Conservation (phyloP, 2,888 invertebrate species). For the Ernsta delagoae region DNA sequence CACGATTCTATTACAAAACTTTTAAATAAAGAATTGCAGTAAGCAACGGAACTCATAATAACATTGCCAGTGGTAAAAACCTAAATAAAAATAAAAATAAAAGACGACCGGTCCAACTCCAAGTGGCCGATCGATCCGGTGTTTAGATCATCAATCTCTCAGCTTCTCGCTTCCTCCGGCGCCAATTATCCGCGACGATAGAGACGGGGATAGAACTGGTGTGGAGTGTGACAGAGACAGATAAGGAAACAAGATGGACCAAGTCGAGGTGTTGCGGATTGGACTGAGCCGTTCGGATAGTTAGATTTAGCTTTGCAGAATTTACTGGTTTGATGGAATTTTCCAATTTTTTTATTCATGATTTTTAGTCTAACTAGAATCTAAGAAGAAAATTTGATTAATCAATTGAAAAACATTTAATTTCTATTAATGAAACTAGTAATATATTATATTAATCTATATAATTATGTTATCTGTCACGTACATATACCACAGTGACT, state of each 20-base stretch:
- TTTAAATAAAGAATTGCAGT: constrained; percentile 29
- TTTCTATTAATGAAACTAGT: no score
- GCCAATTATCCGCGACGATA: constrained; percentile 60
- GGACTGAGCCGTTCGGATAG: constrained; percentile 48
- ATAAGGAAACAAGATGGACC: constrained; percentile 36
- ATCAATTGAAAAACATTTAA: neutral
- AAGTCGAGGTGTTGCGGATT: constrained; percentile 50
- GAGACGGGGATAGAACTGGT: constrained; percentile 46
- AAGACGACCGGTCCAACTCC: constrained; percentile 21
- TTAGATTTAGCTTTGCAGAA: constrained; percentile 15
- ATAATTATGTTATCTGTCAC: no score
- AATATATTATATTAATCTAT: no score
- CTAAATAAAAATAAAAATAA: constrained; percentile 36
- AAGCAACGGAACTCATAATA: constrained; percentile 38
- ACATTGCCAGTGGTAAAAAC: constrained; percentile 34
- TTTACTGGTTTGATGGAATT: neutral
- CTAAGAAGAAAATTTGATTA: neutral
- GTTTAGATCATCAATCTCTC: constrained; percentile 76
- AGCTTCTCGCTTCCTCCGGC: constrained; percentile 66
- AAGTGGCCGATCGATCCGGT: constrained; percentile 57
- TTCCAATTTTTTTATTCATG: neutral
- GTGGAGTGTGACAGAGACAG: constrained; percentile 46
- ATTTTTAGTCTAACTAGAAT: neutral
- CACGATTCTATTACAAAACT: neutral
- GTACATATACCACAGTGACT: no score